Evolutionary conservation across 2,888 invertebrate species (phyloP).

Genomic region (Melikaiella ostensackeni): DNA sequence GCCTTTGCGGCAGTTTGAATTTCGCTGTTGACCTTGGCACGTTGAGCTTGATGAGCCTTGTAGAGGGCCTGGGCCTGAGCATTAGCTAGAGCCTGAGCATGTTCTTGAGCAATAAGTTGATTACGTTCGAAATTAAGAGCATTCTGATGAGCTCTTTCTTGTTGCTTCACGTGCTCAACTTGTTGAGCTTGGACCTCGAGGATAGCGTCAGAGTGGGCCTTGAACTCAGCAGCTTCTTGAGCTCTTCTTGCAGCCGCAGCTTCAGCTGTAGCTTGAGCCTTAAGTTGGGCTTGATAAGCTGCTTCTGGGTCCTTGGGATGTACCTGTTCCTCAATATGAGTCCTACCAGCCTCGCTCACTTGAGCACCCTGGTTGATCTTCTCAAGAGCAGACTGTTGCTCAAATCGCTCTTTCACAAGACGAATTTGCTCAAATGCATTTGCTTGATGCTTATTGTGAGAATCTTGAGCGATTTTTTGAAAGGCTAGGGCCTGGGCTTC

Average conservation of each 20-base stretch:
- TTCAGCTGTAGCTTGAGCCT: constrained; percentile 68
- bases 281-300: constrained; percentile 69
- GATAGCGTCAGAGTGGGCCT: constrained; percentile 74
- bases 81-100: constrained; percentile 72
- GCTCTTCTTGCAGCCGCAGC: constrained; percentile 70
- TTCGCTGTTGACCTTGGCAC: constrained; percentile 69
- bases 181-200: constrained; percentile 72
- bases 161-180: constrained; percentile 69
- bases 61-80: constrained; percentile 73
- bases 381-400: constrained; percentile 71
- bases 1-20: constrained; percentile 68
- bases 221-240: constrained; percentile 73
- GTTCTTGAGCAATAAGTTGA: constrained; percentile 71
- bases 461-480: constrained; percentile 70
- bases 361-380: constrained; percentile 71
- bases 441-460: constrained; percentile 69
- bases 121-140: constrained; percentile 72
- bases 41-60: constrained; percentile 67
- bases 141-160: constrained; percentile 70
- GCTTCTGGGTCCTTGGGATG: constrained; percentile 69
- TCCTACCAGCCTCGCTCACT: constrained; percentile 72
- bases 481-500: constrained; percentile 72
- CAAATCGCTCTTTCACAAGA: constrained; percentile 66
- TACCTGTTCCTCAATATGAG: constrained; percentile 66
- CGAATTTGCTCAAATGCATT: constrained; percentile 72